phyloP scores from a whole-genome alignment of 2,113 vertebrate species.

The Triplophysa rosa region DNA sequence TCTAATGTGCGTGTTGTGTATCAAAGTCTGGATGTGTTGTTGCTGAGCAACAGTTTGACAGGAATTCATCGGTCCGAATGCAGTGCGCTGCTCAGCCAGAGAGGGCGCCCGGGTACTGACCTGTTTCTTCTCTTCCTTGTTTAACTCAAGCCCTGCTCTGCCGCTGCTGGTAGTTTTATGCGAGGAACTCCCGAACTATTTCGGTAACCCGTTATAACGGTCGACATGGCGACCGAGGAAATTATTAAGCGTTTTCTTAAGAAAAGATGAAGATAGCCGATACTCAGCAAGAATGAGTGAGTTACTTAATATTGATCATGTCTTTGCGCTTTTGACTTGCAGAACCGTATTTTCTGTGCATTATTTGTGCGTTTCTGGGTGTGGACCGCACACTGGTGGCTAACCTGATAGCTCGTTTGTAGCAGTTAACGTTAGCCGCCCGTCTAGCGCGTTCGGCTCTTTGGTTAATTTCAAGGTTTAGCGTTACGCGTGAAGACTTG shows the following conservation, averaged over 20 bases:
- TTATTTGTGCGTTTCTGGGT: conserved; percentile 49
- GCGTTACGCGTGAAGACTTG: not conserved
- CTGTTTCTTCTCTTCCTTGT: conserved; percentile 12
- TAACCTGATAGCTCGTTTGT: conserved; percentile 25
- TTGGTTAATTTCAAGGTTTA: not conserved
- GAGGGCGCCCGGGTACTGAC: not conserved
- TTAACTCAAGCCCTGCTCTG: conserved; percentile 14
- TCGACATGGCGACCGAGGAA: conserved; percentile 74
- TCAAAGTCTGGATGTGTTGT: not conserved
- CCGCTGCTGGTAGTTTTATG: not conserved
- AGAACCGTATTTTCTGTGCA: not conserved
- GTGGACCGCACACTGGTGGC: conserved; percentile 46
- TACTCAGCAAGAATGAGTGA: conserved; percentile 73
- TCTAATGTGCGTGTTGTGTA: not conserved
- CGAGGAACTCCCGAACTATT: conserved; percentile 69
- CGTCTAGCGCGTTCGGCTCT: conserved; percentile 10
- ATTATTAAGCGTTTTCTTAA: conserved; percentile 69
- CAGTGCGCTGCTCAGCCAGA: not conserved
- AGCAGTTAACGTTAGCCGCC: conserved; percentile 30
- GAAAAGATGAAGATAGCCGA: conserved; percentile 74
- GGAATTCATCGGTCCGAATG: not conserved
- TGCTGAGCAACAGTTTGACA: not conserved
- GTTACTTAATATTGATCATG: conserved; percentile 59
- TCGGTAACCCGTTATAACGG: conserved; percentile 71
- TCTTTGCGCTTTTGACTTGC: not conserved